These are phyloP conservation scores for Callyntrura sp. DNA, from an alignment of 2,888 invertebrate species.

Conservation along the genomic window DNA sequence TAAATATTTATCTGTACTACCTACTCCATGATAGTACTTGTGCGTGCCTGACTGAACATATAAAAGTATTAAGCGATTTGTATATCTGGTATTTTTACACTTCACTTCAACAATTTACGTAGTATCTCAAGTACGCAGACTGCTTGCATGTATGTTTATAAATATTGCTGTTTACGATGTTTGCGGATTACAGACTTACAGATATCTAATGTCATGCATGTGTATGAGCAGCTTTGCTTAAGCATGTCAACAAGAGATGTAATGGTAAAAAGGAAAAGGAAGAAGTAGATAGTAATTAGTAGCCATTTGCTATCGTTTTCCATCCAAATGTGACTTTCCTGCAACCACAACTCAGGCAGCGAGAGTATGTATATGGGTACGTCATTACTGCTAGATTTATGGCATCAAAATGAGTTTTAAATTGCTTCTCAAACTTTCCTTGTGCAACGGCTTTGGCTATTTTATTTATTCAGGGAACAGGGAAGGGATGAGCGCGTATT, in stretches of 20 bases:
- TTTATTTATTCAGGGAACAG: background rate
- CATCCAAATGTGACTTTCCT: slow-evolving; percentile 37
- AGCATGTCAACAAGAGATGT: background rate
- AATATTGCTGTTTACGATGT: background rate
- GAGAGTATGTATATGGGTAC: slow-evolving; percentile 22
- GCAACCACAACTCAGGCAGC: slow-evolving; percentile 33
- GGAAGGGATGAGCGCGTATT: background rate
- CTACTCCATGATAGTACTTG: background rate
- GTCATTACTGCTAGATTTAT: slow-evolving; percentile 13
- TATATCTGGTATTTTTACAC: background rate
- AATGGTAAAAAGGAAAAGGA: slow-evolving; percentile 56
- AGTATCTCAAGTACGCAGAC: background rate
- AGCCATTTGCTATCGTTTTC: slow-evolving; percentile 57
- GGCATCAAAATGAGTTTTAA: slow-evolving; percentile 38
- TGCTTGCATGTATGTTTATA: background rate
- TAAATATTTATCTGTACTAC: slow-evolving; percentile 58
- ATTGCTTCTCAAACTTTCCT: slow-evolving; percentile 36
- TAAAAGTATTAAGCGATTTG: background rate
- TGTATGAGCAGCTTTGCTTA: slow-evolving; percentile 11
- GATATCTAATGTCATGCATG: background rate
- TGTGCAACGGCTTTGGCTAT: background rate
- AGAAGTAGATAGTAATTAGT: slow-evolving; percentile 61
- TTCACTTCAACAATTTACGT: background rate
- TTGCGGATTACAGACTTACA: background rate
- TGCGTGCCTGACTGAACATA: background rate